Conservation (phyloP, 2,797 vertebrate genomes). For the Lindbergichthys nudifrons region DNA sequence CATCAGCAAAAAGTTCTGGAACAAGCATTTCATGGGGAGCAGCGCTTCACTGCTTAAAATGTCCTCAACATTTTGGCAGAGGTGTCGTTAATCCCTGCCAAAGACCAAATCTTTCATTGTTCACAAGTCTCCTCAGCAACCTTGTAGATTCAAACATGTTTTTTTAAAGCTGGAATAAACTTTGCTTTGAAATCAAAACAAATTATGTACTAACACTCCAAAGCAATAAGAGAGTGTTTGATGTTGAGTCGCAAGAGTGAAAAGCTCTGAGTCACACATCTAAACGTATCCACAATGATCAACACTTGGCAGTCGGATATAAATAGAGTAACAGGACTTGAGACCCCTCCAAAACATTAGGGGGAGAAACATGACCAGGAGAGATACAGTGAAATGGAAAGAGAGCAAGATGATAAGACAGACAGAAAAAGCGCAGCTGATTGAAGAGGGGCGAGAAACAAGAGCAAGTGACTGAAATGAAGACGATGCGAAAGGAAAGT, state of each 20-base stretch:
- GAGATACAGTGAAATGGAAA: constrained; percentile 45
- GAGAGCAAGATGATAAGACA: constrained; percentile 27
- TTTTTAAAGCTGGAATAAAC: background rate
- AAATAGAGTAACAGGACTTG: constrained; percentile 74
- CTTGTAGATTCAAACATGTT: constrained; percentile 8
- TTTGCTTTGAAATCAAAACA: constrained; percentile 20
- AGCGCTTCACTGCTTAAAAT: constrained; percentile 54
- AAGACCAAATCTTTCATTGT: constrained; percentile 38
- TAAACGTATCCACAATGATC: constrained; percentile 61
- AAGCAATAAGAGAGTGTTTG: background rate
- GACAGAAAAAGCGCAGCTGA: background rate
- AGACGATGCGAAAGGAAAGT: background rate
- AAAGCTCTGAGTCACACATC: constrained; percentile 38
- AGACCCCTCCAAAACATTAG: constrained; percentile 71
- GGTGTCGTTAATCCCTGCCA: constrained; percentile 38
- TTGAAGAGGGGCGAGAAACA: constrained; percentile 7
- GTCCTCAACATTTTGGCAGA: constrained; percentile 53
- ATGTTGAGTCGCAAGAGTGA: background rate
- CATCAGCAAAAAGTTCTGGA: constrained; percentile 70
- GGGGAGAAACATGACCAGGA: constrained; percentile 53
- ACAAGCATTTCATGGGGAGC: constrained; percentile 50
- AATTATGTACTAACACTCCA: no score
- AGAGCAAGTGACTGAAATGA: constrained; percentile 9
- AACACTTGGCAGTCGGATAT: constrained; percentile 61
- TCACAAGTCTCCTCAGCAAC: constrained; percentile 18